Conservation (phyloP, 2,888 invertebrate species). For the Cerceris rybyensis region DNA sequence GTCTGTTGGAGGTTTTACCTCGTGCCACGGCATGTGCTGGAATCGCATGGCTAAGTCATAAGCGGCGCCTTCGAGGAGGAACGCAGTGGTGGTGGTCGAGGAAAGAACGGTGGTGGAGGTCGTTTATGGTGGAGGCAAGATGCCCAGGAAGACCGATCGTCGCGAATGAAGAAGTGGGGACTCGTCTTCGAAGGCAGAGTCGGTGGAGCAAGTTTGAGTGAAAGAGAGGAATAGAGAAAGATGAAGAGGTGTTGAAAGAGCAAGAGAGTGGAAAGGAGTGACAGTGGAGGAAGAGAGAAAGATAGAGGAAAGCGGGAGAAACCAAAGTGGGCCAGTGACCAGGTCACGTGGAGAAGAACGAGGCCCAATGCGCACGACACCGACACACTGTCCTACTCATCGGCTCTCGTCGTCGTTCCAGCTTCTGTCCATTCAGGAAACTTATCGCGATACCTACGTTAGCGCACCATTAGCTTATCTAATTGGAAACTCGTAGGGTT, state of each 20-base stretch:
- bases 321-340: slow-evolving; percentile 81
- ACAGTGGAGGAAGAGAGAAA: slow-evolving; percentile 32
- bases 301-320: slow-evolving; percentile 67
- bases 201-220: slow-evolving; percentile 23
- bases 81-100: slow-evolving; percentile 53
- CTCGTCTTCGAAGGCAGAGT: slow-evolving; percentile 40
- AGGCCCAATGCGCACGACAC: slow-evolving; percentile 78
- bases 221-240: slow-evolving; percentile 5
- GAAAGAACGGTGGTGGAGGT: slow-evolving; percentile 60
- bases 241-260: neutral
- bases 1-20: slow-evolving; percentile 75
- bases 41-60: slow-evolving; percentile 78
- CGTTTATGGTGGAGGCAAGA: slow-evolving; percentile 65
- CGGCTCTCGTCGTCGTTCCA: slow-evolving; percentile 57
- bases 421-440: slow-evolving; percentile 72
- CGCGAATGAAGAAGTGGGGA: slow-evolving; percentile 40
- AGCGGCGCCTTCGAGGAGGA: slow-evolving; percentile 69
- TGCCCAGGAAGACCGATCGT: slow-evolving; percentile 51
- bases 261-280: slow-evolving; percentile 20
- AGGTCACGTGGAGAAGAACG: slow-evolving; percentile 80
- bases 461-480: neutral
- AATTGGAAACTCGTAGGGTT: neutral
- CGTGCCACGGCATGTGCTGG: slow-evolving; percentile 77
- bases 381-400: slow-evolving; percentile 82
- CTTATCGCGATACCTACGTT: slow-evolving; percentile 60